Conservation (phyloP, 2,888 invertebrate species). For the Prenolepis imparis region DNA sequence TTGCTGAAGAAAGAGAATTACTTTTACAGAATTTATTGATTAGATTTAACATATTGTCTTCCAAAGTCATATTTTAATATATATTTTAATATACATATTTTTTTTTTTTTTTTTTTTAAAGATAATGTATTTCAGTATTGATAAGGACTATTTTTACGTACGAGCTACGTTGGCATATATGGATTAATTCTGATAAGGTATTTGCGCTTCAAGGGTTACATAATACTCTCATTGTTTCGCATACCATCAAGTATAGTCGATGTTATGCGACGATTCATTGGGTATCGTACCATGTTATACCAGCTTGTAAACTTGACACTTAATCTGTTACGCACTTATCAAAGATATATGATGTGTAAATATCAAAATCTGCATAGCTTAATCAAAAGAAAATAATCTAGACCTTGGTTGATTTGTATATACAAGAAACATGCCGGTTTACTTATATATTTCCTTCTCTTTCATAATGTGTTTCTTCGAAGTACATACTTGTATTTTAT, state of each 20-base stretch:
- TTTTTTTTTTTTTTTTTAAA: neutral
- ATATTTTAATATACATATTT: neutral
- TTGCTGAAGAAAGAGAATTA: constrained; percentile 60
- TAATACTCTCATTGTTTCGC: constrained; percentile 36
- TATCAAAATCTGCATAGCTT: neutral
- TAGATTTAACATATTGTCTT: constrained; percentile 42
- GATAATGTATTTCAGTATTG: neutral
- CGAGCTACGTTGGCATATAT: neutral
- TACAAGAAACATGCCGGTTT: neutral
- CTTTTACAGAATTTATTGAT: constrained; percentile 68
- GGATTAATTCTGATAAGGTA: constrained; percentile 36
- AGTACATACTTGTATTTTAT: neutral
- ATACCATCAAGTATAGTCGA: constrained; percentile 3
- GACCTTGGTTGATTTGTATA: neutral
- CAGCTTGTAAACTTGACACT: constrained; percentile 33
- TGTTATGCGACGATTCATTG: neutral
- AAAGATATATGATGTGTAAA: neutral
- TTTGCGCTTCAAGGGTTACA: constrained; percentile 13
- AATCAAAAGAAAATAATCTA: neutral
- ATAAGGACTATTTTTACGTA: constrained; percentile 2
- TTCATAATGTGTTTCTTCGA: neutral
- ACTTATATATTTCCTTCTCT: neutral
- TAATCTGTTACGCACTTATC: constrained; percentile 28
- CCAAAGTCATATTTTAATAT: neutral
- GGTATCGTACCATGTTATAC: constrained; percentile 3